Conservation (phyloP, 2,113 vertebrate species). For the Erpornis zantholeuca region DNA sequence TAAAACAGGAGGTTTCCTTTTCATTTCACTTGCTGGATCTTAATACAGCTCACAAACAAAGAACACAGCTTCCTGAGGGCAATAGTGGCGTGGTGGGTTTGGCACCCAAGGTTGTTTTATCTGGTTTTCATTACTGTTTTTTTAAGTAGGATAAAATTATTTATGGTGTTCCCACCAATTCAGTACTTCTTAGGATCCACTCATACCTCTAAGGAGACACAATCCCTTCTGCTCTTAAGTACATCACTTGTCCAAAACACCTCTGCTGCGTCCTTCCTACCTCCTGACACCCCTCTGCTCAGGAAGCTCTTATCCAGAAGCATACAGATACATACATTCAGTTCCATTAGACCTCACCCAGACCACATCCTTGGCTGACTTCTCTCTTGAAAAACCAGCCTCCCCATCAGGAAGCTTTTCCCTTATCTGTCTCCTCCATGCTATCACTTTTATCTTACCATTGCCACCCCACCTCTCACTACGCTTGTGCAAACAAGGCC, state of each 20-base stretch:
- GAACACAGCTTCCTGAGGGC: background rate
- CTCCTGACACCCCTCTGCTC: background rate
- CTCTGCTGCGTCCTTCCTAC: background rate
- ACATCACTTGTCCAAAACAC: background rate
- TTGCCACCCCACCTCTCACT: background rate
- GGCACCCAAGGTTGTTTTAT: background rate
- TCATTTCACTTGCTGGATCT: background rate
- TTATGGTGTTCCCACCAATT: accelerated
- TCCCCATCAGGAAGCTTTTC: background rate
- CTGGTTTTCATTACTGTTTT: background rate
- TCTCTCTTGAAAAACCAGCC: background rate
- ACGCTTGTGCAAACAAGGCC: background rate
- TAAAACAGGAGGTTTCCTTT: background rate
- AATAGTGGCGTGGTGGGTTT: background rate
- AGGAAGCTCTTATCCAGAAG: background rate
- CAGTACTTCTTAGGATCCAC: background rate
- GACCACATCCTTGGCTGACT: background rate
- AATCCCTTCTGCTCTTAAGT: background rate
- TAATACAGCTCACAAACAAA: background rate
- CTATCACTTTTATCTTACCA: background rate
- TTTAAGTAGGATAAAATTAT: background rate
- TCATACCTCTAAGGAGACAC: background rate
- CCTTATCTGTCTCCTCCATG: background rate
- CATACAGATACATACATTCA: accelerated
- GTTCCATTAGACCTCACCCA: background rate